phyloP scores from a whole-genome alignment of 1,140 invertebrate genomes.

The Drosophila eugracilis region DNA sequence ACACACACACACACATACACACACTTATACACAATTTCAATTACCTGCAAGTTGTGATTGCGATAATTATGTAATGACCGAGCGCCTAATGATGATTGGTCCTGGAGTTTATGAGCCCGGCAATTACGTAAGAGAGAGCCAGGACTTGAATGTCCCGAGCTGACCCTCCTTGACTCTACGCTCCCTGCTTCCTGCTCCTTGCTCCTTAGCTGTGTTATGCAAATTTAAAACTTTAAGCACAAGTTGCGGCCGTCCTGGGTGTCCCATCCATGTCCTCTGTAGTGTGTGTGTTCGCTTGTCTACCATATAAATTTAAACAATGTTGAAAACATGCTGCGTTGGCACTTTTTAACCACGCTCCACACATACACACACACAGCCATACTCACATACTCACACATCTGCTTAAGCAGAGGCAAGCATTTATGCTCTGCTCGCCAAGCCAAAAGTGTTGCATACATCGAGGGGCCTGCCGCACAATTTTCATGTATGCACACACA shows the following conservation, averaged over 20 bases:
- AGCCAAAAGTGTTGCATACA: slow-evolving; percentile 71
- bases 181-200: not conserved
- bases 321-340: slow-evolving; percentile 83
- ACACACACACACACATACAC: not conserved
- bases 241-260: slow-evolving; percentile 54
- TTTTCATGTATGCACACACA: slow-evolving; percentile 57
- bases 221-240: slow-evolving; percentile 82
- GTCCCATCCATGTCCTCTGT: slow-evolving; percentile 39
- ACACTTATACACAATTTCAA: slow-evolving; percentile 78
- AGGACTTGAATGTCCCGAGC: slow-evolving; percentile 4
- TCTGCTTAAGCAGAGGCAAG: slow-evolving; percentile 50
- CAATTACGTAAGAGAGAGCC: slow-evolving; percentile 53
- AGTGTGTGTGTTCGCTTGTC: slow-evolving; percentile 52
- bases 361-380: slow-evolving; percentile 45
- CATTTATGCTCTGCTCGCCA: slow-evolving; percentile 74
- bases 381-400: slow-evolving; percentile 14
- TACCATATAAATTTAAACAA: slow-evolving; percentile 83
- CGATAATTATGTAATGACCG: slow-evolving; percentile 81
- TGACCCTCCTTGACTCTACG: slow-evolving; percentile 36
- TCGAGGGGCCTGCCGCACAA: slow-evolving; percentile 62
- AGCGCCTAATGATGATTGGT: slow-evolving; percentile 75
- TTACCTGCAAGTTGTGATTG: slow-evolving; percentile 72
- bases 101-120: slow-evolving; percentile 67
- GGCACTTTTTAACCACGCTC: slow-evolving; percentile 81
- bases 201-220: slow-evolving; percentile 54